Conservation (phyloP, 2,113 vertebrate genomes). For the Pleuronectes platessa region DNA sequence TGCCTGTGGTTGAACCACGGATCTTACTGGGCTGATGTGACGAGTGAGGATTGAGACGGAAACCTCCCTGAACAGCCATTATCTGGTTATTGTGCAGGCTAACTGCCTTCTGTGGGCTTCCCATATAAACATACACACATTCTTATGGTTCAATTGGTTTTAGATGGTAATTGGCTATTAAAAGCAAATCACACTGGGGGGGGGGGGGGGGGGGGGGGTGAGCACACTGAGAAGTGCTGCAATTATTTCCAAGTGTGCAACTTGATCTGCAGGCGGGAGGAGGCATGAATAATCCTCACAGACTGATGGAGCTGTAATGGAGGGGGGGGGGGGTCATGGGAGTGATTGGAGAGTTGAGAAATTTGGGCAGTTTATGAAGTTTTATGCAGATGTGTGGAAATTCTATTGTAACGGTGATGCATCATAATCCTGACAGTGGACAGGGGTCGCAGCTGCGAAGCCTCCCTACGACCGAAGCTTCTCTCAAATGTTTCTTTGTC, state of each 20-base stretch:
- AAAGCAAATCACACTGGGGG: constrained; percentile 37
- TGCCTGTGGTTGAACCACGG: constrained; percentile 39
- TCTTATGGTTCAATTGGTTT: constrained; percentile 24
- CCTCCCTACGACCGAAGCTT: constrained; percentile 39
- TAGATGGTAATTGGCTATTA: constrained; percentile 39
- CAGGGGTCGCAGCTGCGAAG: constrained; percentile 63
- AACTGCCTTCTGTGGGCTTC: constrained; percentile 32
- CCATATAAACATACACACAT: constrained; percentile 25
- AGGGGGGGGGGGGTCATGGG: neutral
- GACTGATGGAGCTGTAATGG: neutral
- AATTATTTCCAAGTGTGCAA: constrained; percentile 32
- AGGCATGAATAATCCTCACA: constrained; percentile 9
- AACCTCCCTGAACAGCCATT: constrained; percentile 44
- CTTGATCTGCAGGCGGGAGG: neutral
- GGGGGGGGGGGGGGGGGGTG: neutral
- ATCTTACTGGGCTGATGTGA: constrained; percentile 23
- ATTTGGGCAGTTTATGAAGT: constrained; percentile 11
- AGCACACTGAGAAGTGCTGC: constrained; percentile 5
- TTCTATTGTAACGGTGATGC: constrained; percentile 37
- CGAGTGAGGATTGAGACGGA: constrained; percentile 28
- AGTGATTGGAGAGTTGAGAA: constrained; percentile 34
- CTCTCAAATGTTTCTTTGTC: neutral
- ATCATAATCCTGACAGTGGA: constrained; percentile 34
- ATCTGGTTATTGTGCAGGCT: constrained; percentile 38
- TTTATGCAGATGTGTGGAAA: constrained; percentile 47